Conservation (phyloP, 2,113 vertebrate genomes). For the Peucedramus taeniatus region DNA sequence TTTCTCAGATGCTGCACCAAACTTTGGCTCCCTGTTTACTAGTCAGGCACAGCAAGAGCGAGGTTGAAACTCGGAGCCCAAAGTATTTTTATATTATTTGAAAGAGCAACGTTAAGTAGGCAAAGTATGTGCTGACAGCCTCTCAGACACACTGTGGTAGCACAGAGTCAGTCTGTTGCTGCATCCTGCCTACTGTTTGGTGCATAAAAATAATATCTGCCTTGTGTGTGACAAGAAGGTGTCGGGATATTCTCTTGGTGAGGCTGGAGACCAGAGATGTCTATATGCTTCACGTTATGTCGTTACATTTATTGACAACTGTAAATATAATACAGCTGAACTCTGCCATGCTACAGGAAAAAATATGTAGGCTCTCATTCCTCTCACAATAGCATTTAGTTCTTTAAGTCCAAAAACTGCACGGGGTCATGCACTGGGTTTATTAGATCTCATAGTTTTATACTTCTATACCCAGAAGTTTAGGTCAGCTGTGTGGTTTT, state of each 20-base stretch:
- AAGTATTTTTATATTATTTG: constrained; percentile 43
- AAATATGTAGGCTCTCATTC: constrained; percentile 5
- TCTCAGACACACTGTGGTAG: constrained; percentile 57
- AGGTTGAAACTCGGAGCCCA: not conserved
- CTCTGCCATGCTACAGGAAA: constrained; percentile 18
- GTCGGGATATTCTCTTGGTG: constrained; percentile 44
- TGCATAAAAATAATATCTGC: constrained; percentile 58
- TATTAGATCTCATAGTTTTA: constrained; percentile 46
- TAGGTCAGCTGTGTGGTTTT: constrained; percentile 44
- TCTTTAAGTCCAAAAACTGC: constrained; percentile 41
- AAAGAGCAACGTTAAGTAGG: constrained; percentile 36
- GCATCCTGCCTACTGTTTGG: constrained; percentile 52
- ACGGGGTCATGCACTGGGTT: not conserved
- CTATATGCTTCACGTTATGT: constrained; percentile 28
- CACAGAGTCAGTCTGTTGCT: constrained; percentile 57
- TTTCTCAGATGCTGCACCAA: not conserved
- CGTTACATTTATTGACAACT: constrained; percentile 35
- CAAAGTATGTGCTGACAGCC: constrained; percentile 61
- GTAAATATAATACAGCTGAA: constrained; percentile 33
- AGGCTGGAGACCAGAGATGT: constrained; percentile 19
- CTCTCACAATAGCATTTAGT: constrained; percentile 37
- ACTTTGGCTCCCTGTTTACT: constrained; percentile 5
- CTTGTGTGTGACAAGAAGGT: constrained; percentile 35
- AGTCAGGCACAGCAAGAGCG: not conserved
- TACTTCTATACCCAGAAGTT: constrained; percentile 54